phyloP scores from a whole-genome alignment of 2,888 invertebrate species.

The Norana najaformis region DNA sequence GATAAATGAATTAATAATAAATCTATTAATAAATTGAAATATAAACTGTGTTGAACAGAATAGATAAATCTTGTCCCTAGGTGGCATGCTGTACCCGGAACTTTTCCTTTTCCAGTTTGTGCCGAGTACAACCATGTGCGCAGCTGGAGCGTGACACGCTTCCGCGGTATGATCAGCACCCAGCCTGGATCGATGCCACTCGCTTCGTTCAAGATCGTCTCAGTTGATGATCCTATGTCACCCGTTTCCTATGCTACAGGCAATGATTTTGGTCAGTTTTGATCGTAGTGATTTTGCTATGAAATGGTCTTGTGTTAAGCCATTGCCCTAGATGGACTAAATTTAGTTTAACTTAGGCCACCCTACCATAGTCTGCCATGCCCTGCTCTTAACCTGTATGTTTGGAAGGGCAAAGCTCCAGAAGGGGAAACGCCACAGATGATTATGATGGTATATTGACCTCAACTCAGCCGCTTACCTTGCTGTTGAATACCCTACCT shows the following conservation, averaged over 20 bases:
- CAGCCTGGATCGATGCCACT: slow-evolving; percentile 97
- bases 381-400: too few relatives aligned
- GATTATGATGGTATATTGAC: too few relatives aligned
- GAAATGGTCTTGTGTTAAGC: background rate
- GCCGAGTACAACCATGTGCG: slow-evolving; percentile 97
- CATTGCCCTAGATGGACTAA: too few relatives aligned
- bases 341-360: too few relatives aligned
- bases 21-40: too few relatives aligned
- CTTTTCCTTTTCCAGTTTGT: slow-evolving; percentile 67
- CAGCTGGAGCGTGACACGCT: slow-evolving; percentile 94
- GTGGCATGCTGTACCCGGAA: background rate
- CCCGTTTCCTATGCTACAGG: slow-evolving; percentile 65
- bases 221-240: slow-evolving; percentile 71
- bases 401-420: too few relatives aligned
- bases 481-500: too few relatives aligned
- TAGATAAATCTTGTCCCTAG: background rate
- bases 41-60: background rate
- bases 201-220: slow-evolving; percentile 94
- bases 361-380: too few relatives aligned
- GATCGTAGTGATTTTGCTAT: background rate
- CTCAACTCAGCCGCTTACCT: too few relatives aligned
- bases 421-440: too few relatives aligned
- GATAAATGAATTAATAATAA: too few relatives aligned
- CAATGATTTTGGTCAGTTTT: slow-evolving; percentile 71
- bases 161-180: slow-evolving; percentile 96